A percentile compares a stretch with the other conserved stretches of the same genome.
phyloP scores from a whole-genome alignment of 2,888 invertebrate genomes.

The Ctena decussata region DNA sequence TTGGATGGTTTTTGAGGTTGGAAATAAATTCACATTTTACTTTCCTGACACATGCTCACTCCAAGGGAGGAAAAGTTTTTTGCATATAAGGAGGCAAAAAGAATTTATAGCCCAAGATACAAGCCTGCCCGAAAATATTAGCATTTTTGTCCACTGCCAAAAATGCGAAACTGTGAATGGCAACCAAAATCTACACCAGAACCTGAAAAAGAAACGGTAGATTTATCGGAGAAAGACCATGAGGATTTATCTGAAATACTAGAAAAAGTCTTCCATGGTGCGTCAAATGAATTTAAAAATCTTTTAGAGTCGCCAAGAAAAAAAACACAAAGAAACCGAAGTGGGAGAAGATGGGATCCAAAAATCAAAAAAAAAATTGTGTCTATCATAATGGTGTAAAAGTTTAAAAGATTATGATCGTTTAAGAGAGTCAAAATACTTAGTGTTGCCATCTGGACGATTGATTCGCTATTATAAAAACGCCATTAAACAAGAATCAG shows the following conservation, averaged over 20 bases:
- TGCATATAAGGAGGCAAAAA: too few species aligned
- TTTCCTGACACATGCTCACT: too few species aligned
- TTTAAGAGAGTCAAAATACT: too few species aligned
- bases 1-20: too few species aligned
- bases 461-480: constrained; percentile 18
- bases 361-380: constrained; percentile 11
- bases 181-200: too few species aligned
- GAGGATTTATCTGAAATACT: not conserved
- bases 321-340: not conserved
- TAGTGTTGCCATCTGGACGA: constrained; percentile 20
- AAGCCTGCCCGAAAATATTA: too few species aligned
- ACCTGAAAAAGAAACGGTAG: too few species aligned
- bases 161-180: too few species aligned
- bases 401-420: constrained; percentile 5
- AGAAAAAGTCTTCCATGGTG: not conserved
- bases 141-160: too few species aligned
- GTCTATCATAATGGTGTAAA: constrained; percentile 19
- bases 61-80: too few species aligned
- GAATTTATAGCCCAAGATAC: too few species aligned
- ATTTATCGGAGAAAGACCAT: constrained; percentile 8
- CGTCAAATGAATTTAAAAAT: constrained; percentile 11
- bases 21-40: too few species aligned
- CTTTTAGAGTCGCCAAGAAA: constrained; percentile 13
- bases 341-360: constrained; percentile 18
- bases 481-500: constrained; percentile 11